A percentile compares a stretch with the other conserved stretches of the same genome.
phyloP scores from a whole-genome alignment of 2,113 vertebrate species.

The Pelvicachromis taeniatus region DNA sequence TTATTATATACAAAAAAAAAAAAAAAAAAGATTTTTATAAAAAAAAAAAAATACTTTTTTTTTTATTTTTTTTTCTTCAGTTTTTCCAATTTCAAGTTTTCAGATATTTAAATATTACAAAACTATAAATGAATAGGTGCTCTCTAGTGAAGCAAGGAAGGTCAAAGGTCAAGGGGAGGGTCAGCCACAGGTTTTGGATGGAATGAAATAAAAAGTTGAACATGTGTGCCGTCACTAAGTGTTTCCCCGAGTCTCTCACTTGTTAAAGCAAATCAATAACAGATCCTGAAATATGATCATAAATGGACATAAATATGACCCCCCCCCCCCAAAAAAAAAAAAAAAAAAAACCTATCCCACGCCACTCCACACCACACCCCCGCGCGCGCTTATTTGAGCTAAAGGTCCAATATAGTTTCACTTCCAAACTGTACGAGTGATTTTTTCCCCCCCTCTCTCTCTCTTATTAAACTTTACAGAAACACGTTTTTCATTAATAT shows the following conservation, averaged over 20 bases:
- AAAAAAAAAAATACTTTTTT: too few species aligned
- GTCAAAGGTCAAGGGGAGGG: neutral
- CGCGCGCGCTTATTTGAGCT: slow-evolving; percentile 30
- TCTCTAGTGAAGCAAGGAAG: neutral
- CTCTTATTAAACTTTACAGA: neutral
- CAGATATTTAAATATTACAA: neutral
- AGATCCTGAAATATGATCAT: slow-evolving; percentile 64
- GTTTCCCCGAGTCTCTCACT: neutral
- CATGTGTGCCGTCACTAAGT: neutral
- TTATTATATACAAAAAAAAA: too few species aligned
- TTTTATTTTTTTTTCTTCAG: neutral
- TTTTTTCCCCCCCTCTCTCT: neutral
- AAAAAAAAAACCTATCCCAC: neutral
- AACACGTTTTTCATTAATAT: neutral
- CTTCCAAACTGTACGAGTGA: neutral
- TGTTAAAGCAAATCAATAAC: slow-evolving; percentile 54
- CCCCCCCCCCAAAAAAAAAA: neutral
- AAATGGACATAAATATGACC: slow-evolving; percentile 50
- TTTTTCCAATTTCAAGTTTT: neutral
- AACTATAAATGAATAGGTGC: neutral
- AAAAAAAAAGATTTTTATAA: too few species aligned
- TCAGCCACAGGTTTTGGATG: neutral
- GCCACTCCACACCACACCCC: neutral
- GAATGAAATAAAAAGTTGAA: neutral
- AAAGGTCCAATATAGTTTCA: slow-evolving; percentile 49